Conservation (phyloP, 2,888 invertebrate species). For the Drosophila colorata region DNA sequence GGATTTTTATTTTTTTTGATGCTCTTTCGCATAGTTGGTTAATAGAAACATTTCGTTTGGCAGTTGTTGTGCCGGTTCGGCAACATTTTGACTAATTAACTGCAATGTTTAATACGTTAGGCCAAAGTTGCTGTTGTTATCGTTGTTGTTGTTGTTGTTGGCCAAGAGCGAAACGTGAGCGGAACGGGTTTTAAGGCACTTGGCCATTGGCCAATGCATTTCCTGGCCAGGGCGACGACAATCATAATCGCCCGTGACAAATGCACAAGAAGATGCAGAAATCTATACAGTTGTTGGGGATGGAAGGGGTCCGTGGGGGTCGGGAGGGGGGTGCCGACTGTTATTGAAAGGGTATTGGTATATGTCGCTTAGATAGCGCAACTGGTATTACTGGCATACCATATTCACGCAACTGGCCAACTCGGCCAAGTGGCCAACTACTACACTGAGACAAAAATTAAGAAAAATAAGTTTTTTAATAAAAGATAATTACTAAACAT, state of each 20-base stretch:
- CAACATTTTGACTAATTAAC: slow-evolving; percentile 80
- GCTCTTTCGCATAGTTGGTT: slow-evolving; percentile 24
- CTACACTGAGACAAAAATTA: not conserved
- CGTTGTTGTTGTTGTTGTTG: slow-evolving; percentile 17
- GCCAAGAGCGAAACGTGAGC: slow-evolving; percentile 12
- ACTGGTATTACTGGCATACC: slow-evolving; percentile 52
- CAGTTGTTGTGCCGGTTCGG: slow-evolving; percentile 66
- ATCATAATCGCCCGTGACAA: slow-evolving; percentile 75
- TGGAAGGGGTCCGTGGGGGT: too few species aligned
- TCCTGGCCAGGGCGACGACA: slow-evolving; percentile 75
- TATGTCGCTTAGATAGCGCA: slow-evolving; percentile 19
- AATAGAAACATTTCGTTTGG: slow-evolving; percentile 67
- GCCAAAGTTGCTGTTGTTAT: slow-evolving; percentile 12
- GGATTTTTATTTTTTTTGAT: slow-evolving; percentile 1
- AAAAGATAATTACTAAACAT: too few species aligned
- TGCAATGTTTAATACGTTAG: slow-evolving; percentile 63
- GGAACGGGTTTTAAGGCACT: slow-evolving; percentile 38
- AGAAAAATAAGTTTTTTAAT: too few species aligned
- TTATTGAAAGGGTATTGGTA: slow-evolving; percentile 40
- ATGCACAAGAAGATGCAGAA: slow-evolving; percentile 50
- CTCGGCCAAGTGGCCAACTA: slow-evolving; percentile 10
- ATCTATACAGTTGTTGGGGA: slow-evolving; percentile 19
- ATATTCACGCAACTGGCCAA: slow-evolving; percentile 38
- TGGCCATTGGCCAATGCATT: slow-evolving; percentile 51
- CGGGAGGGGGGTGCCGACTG: slow-evolving; percentile 3